Evolutionary conservation across 2,797 vertebrate species (phyloP).

Genomic region (Vireo griseus): DNA sequence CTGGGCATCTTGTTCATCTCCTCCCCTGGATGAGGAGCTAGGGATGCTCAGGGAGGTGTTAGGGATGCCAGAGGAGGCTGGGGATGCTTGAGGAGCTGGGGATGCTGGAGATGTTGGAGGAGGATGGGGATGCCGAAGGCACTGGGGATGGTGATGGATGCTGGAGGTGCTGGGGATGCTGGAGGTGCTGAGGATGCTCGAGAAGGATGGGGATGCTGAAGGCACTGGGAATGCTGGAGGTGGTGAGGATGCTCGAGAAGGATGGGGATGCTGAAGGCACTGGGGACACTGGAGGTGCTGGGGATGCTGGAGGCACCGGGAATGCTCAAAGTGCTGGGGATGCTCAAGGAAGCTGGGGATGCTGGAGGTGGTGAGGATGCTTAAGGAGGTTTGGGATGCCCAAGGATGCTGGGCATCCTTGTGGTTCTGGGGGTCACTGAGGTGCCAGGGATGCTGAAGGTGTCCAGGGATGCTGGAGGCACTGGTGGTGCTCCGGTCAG

Average conservation of each 20-base stretch:
- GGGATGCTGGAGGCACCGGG: neutral
- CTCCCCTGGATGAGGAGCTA: neutral
- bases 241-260: no score
- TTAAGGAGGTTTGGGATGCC: neutral
- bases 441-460: neutral
- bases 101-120: neutral
- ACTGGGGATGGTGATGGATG: neutral
- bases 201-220: neutral
- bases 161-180: neutral
- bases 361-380: neutral
- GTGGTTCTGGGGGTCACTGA: rapidly evolving
- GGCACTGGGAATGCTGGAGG: neutral
- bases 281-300: neutral
- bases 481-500: rapidly evolving
- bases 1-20: neutral
- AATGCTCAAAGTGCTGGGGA: neutral
- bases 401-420: neutral
- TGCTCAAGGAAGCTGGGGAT: neutral
- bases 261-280: no score
- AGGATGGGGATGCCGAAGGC: neutral
- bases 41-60: neutral
- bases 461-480: neutral
- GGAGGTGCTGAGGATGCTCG: neutral
- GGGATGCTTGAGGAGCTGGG: rapidly evolving
- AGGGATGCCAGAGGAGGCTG: neutral